Percentiles rank a stretch among this genome's conserved stretches.
phyloP scores from a whole-genome alignment of 2,888 invertebrate genomes.

The Syrista parreyssii region DNA sequence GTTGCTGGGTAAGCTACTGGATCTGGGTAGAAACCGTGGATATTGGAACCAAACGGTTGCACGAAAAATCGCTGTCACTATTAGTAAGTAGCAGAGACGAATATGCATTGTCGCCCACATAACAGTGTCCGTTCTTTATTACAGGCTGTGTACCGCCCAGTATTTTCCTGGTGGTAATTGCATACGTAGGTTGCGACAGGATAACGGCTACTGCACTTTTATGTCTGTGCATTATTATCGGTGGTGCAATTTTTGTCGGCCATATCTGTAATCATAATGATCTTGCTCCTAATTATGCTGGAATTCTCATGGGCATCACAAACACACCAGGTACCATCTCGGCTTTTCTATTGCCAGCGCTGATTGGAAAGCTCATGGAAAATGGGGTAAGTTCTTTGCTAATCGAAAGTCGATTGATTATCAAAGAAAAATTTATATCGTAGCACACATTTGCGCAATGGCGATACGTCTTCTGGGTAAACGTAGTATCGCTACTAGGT shows the following conservation, averaged over 20 bases:
- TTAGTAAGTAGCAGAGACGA: constrained; percentile 46
- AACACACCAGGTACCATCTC: constrained; percentile 62
- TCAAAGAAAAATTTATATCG: neutral
- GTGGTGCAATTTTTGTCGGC: constrained; percentile 58
- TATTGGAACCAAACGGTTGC: constrained; percentile 56
- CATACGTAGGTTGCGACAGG: constrained; percentile 54
- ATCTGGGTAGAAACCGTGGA: constrained; percentile 49
- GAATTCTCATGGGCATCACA: constrained; percentile 62
- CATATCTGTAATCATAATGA: constrained; percentile 61
- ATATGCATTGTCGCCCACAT: neutral
- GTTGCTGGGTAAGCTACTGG: constrained; percentile 49
- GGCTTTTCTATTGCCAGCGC: constrained; percentile 55
- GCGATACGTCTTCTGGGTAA: constrained; percentile 55
- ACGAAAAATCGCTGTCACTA: constrained; percentile 56
- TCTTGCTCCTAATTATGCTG: constrained; percentile 61
- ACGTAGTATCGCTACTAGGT: constrained; percentile 42
- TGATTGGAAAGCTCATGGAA: constrained; percentile 53
- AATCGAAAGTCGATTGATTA: neutral
- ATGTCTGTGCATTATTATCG: constrained; percentile 49
- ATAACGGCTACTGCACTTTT: constrained; percentile 43
- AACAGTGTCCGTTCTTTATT: neutral
- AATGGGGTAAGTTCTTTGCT: constrained; percentile 44
- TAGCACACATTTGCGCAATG: constrained; percentile 58
- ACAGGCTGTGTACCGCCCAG: constrained; percentile 54
- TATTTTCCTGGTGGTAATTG: constrained; percentile 49